Evolutionary conservation across 2,797 vertebrate species (phyloP).

Genomic region (Apogon hyalosoma): DNA sequence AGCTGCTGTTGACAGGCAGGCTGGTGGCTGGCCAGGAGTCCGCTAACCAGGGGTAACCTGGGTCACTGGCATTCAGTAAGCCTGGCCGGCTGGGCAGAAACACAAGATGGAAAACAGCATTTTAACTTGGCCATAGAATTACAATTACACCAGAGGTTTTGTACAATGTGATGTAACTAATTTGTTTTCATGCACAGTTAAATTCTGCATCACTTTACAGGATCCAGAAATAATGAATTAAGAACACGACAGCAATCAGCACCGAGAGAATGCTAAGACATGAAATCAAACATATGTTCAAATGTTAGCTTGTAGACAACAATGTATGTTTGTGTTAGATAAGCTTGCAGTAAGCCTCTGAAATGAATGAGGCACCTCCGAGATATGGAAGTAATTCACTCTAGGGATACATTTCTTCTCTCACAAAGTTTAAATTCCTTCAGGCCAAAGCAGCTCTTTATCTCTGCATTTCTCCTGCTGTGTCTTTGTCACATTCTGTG

Average conservation of each 20-base stretch:
- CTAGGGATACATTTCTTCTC: slow-evolving; percentile 45
- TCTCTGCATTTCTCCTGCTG: slow-evolving; percentile 65
- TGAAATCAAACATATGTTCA: slow-evolving; percentile 62
- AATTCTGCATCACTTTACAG: slow-evolving; percentile 24
- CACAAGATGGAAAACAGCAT: slow-evolving; percentile 29
- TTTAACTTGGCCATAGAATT: slow-evolving; percentile 25
- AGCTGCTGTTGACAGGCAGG: slow-evolving; percentile 94
- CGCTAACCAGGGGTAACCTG: slow-evolving; percentile 97
- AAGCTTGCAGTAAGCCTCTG: slow-evolving; percentile 51
- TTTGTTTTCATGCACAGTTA: slow-evolving; percentile 23
- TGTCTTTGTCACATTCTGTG: slow-evolving; percentile 61
- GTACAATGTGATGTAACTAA: neutral
- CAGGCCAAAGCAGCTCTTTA: slow-evolving; percentile 63
- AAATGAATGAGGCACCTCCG: slow-evolving; percentile 57
- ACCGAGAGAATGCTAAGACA: slow-evolving; percentile 42
- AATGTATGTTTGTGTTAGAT: slow-evolving; percentile 61
- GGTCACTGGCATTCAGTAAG: slow-evolving; percentile 92
- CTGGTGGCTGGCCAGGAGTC: slow-evolving; percentile 98
- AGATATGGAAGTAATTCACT: slow-evolving; percentile 31
- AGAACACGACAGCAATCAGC: slow-evolving; percentile 51
- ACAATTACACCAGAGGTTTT: slow-evolving; percentile 18
- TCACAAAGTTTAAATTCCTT: slow-evolving; percentile 70
- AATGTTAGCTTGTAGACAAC: slow-evolving; percentile 41
- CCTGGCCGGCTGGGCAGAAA: slow-evolving; percentile 90
- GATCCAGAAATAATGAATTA: slow-evolving; percentile 40